phyloP scores from a whole-genome alignment of 2,888 invertebrate genomes.

The Zelleria hepariella region DNA sequence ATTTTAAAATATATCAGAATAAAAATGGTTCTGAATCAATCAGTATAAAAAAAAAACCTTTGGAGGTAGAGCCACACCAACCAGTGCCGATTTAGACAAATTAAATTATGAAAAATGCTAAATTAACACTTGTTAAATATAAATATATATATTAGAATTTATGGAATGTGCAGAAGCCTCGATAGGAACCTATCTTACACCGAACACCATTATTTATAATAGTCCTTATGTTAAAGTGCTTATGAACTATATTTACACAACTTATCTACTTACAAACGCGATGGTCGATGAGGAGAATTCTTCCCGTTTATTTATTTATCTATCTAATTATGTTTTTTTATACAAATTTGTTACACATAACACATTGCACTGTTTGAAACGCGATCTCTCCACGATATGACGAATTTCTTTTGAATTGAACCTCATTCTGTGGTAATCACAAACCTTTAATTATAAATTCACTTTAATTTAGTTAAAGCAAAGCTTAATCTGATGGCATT shows the following conservation, averaged over 20 bases:
- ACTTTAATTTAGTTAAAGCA: too few species aligned
- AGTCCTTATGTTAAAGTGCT: background rate
- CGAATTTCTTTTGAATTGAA: conserved; percentile 14
- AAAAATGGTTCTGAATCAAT: too few species aligned
- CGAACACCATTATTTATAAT: conserved; percentile 55
- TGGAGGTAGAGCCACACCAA: background rate
- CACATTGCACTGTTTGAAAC: conserved; percentile 60
- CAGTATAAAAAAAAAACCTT: too few species aligned
- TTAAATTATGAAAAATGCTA: background rate
- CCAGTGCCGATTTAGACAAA: background rate
- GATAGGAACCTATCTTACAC: conserved; percentile 68
- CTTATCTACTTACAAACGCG: conserved; percentile 41
- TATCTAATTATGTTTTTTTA: conserved; percentile 52
- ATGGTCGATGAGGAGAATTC: conserved; percentile 63
- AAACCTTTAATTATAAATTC: background rate
- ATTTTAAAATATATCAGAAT: too few species aligned
- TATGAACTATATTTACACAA: conserved; percentile 4
- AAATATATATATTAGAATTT: conserved; percentile 54
- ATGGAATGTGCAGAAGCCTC: conserved; percentile 61
- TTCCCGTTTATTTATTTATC: conserved; percentile 36
- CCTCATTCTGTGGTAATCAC: background rate
- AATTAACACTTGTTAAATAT: conserved; percentile 21
- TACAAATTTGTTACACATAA: conserved; percentile 60
- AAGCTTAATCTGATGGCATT: too few species aligned
- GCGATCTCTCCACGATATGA: conserved; percentile 49